phyloP scores from a whole-genome alignment of 2,888 invertebrate species.

The Rhyacophila evoluta region DNA sequence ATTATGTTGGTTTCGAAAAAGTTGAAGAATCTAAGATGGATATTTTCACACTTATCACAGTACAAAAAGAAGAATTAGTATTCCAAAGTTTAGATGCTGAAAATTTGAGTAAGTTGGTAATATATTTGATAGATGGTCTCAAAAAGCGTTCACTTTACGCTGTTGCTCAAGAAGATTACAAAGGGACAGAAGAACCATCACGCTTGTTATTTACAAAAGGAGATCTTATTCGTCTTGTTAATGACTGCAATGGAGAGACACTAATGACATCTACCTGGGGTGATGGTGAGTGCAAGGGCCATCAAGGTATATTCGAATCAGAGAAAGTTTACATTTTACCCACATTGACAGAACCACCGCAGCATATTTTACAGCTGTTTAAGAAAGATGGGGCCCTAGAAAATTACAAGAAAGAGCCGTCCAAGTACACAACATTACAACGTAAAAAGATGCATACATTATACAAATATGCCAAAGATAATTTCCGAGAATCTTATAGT shows the following conservation, averaged over 20 bases:
- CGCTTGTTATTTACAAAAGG: constrained; percentile 76
- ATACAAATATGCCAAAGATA: constrained; percentile 83
- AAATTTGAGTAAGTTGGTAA: constrained; percentile 85
- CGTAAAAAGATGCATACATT: constrained; percentile 84
- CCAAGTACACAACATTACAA: constrained; percentile 71
- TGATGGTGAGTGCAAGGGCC: constrained; percentile 77
- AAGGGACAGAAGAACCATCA: constrained; percentile 70
- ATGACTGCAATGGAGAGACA: constrained; percentile 80
- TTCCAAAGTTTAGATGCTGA: constrained; percentile 92
- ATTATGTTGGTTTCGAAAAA: constrained; percentile 76
- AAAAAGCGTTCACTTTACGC: constrained; percentile 88
- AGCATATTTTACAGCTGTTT: constrained; percentile 74
- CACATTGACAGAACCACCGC: constrained; percentile 80
- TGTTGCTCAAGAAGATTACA: constrained; percentile 77
- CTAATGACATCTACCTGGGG: constrained; percentile 81
- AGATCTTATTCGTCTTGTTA: constrained; percentile 85
- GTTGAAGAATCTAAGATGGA: constrained; percentile 70
- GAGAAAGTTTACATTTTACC: constrained; percentile 90
- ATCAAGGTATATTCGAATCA: constrained; percentile 86
- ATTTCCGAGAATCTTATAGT: constrained; percentile 76
- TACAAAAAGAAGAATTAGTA: constrained; percentile 89
- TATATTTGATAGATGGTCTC: constrained; percentile 87
- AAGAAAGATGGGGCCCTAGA: constrained; percentile 70
- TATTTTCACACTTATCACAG: constrained; percentile 81
- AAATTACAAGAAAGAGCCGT: constrained; percentile 63